phyloP scores from a whole-genome alignment of 2,888 invertebrate species.

The Bibio marci region DNA sequence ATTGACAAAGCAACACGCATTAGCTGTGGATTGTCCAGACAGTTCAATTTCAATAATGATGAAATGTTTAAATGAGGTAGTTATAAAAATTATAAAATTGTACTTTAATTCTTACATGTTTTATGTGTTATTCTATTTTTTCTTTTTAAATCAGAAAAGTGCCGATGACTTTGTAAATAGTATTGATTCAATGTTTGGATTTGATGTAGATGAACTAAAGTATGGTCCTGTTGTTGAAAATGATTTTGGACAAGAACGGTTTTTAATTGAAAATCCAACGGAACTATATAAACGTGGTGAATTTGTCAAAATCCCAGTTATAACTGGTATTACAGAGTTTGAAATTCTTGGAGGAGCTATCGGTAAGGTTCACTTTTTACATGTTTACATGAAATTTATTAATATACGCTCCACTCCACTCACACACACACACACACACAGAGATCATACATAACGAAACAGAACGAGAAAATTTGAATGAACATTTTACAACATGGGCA shows the following conservation, averaged over 20 bases:
- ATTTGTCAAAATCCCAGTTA: no score
- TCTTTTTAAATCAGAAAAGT: slow-evolving; percentile 10
- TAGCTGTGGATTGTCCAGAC: slow-evolving; percentile 38
- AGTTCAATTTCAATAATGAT: slow-evolving; percentile 34
- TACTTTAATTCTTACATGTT: no score
- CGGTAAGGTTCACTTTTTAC: no score
- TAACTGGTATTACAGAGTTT: slow-evolving; percentile 42
- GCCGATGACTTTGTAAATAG: no score
- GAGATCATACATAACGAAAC: slow-evolving; percentile 37
- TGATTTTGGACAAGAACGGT: no score
- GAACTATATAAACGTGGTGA: no score
- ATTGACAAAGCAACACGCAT: slow-evolving; percentile 44
- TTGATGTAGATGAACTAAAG: slow-evolving; percentile 22
- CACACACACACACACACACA: no score
- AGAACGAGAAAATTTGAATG: slow-evolving; percentile 34
- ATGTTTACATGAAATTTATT: no score
- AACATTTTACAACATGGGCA: slow-evolving; percentile 41
- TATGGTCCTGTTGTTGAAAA: slow-evolving; percentile 36
- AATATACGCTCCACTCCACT: no score
- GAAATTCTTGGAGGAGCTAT: slow-evolving; percentile 47
- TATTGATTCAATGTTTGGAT: slow-evolving; percentile 27
- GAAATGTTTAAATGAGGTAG: slow-evolving; percentile 39
- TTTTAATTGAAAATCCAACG: no score
- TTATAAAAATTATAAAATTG: no score
- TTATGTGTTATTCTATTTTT: no score